Evolutionary conservation across 1,140 invertebrate species (phyloP), one percentile per base, ranked within the genome.

Genomic region (Maniola jurtina): DNA sequence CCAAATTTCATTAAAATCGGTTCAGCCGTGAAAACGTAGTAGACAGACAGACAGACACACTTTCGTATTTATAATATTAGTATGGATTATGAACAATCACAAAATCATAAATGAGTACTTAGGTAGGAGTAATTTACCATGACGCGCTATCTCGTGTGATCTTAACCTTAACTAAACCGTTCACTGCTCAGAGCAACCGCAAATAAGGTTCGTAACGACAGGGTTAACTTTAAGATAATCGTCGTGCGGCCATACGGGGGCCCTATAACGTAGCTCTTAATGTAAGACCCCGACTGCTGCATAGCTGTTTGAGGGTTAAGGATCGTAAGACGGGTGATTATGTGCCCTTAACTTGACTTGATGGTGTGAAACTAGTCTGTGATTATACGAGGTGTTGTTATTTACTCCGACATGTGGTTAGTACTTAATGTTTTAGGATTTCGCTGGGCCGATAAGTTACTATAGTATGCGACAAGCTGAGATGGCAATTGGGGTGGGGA

Each of bases 211-310:
- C 71, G 78, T 81, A 82, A 85, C 83, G 80, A 79, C 76, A 71
- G 77, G 79, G 84, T 86, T 86, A 86, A 83, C 75, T 88, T 81
- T 81, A 81, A 88, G 84, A 85, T 86, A 86, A 88, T 88, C 80
- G 80, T 64, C 66, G 72, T 77, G 68, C 64, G 75, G 70, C 72
- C 77, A 79, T 79, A 77, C 71, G 71, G 61, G 75, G 72, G 62
- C 70, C 64, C 66, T 66, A 73, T 85, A 72, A 81, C 79, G 79
- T 80, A 71, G 68, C 71, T 72, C 71, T 79, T 85, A 86, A 86
- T 84, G 81, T 77, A 68, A 71, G 68, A 64, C 74, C 74, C 75
- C 74, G 72, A 77, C 70, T 65, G 60, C 77, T 74, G 70, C 65
- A 47, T 64, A 67, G 71, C 66, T 81, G 75, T 76, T 81, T 66